phyloP scores from a whole-genome alignment of 2,113 vertebrate species.

The Ciconia boyciana region DNA sequence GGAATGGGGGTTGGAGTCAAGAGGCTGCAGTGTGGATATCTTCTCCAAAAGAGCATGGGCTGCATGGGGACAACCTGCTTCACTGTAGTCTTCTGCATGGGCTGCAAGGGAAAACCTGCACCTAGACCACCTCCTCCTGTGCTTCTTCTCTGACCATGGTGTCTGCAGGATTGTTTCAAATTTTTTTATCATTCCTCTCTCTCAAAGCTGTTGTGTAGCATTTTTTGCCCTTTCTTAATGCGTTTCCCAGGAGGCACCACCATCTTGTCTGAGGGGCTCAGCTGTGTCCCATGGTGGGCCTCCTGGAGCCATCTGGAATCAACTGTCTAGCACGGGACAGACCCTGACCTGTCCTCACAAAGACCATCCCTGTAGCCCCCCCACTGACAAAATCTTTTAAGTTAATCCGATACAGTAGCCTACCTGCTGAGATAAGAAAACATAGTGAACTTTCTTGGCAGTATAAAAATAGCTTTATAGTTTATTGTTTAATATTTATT shows the following conservation, averaged over 20 bases:
- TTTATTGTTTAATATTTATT: not conserved
- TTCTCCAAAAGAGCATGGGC: not conserved
- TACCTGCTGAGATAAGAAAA: not conserved
- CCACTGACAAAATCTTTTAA: not conserved
- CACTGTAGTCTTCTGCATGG: fast-evolving
- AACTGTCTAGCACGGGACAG: not conserved
- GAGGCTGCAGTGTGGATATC: not conserved
- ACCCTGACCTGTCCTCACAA: not conserved
- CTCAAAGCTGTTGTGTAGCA: not conserved
- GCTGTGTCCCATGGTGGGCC: no score
- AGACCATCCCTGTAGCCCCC: not conserved
- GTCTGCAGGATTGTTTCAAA: not conserved
- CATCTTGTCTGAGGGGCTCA: not conserved
- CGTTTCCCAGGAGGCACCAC: fast-evolving
- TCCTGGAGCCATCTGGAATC: not conserved
- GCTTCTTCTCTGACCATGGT: fast-evolving
- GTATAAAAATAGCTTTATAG: not conserved
- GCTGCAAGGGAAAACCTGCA: not conserved
- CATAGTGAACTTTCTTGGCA: not conserved
- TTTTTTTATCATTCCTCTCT: not conserved
- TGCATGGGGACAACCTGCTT: not conserved
- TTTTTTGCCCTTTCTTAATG: not conserved
- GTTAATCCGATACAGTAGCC: not conserved
- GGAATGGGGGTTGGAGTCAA: fast-evolving
- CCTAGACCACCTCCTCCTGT: not conserved